Base-by-base conservation (phyloP, 2,113 vertebrate genomes). In the Microtus richardsoni region DNA sequence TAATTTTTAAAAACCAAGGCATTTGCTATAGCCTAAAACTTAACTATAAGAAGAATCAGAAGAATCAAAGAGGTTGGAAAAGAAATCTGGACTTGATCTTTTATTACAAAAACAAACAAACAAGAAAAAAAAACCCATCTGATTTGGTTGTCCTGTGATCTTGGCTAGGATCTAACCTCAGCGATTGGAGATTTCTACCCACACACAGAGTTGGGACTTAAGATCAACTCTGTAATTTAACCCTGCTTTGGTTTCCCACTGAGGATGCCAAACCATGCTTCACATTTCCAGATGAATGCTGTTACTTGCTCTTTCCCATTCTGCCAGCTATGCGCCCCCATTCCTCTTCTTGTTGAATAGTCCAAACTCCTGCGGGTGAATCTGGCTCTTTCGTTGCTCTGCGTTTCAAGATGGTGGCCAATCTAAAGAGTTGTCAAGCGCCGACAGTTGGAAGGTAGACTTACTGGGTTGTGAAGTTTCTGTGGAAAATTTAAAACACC, bases 401-500 rank as follows among this genome's bases (percentile, higher is more conserved):
- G 84, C 19, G 0, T 89, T 96, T 96, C 66, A 91, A 78, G 78
- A 62, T 89, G 47, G 49, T 30, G 30, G 92, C 49, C 95, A 74
- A 92, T 39, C 77, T 97, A 78, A 17, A 97, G 94, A 97, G 96
- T 94, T 96, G 95, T 96, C 96, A 96, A 80, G 90, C 71, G 39
- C 74, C 88, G 90, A 96, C 83, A 86, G 77, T 86, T 87, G 91
- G 94, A 96, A 95, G 92, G 93, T 68, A 89, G 95, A 94, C 94
- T 86, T 73, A 93, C 93, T 66, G 19, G 0, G 0, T 82, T 58
- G 86, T 78, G 68, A 64, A 96, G 95, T 97, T 95, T 96, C 85
- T 95, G 78, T 36, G 91, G 92, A 97, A 96, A 96, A 95, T 90
- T 90, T 96, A 90, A 97, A 97, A 97, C 96, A 95, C 80, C 93